Conservation (phyloP, 2,888 invertebrate genomes). For the Encarsia formosa region DNA sequence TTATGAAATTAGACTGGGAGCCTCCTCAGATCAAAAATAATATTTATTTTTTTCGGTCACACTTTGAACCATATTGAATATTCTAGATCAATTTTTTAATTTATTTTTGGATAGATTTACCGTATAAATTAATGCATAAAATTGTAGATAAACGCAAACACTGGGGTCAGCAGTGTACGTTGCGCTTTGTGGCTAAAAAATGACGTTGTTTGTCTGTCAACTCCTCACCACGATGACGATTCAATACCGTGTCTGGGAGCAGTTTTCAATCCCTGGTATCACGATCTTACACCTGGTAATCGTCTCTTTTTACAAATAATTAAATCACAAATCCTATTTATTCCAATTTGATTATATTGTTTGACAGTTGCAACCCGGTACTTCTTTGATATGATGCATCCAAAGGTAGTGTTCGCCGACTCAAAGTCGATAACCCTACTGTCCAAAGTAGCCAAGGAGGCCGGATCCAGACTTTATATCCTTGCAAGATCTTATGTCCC, state of each 20-base stretch:
- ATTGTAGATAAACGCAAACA: no score
- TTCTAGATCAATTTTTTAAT: no score
- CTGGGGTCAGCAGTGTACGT: no score
- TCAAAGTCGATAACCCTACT: conserved; percentile 16
- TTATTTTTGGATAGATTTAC: no score
- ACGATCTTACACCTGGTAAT: conserved; percentile 33
- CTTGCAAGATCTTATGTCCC: conserved; percentile 30
- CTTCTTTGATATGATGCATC: conserved; percentile 24
- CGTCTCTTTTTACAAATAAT: conserved; percentile 4
- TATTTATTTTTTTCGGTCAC: no score
- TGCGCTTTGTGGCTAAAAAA: no score
- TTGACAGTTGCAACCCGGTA: neutral
- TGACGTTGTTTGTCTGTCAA: conserved; percentile 36
- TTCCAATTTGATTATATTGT: neutral
- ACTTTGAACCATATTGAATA: no score
- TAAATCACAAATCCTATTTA: neutral
- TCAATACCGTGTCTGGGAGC: conserved; percentile 37
- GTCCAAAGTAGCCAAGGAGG: conserved; percentile 23
- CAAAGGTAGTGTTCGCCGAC: conserved; percentile 38
- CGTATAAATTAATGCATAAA: no score
- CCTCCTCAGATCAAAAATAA: no score
- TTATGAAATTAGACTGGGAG: no score
- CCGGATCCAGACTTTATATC: conserved; percentile 21
- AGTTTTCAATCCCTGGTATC: conserved; percentile 38
- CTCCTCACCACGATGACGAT: conserved; percentile 35